A percentile compares a stretch with the other conserved stretches of the same genome.
These are phyloP conservation scores for Apaloderma vittatum DNA, from an alignment of 2,113 vertebrate genomes.

Conservation along the genomic window DNA sequence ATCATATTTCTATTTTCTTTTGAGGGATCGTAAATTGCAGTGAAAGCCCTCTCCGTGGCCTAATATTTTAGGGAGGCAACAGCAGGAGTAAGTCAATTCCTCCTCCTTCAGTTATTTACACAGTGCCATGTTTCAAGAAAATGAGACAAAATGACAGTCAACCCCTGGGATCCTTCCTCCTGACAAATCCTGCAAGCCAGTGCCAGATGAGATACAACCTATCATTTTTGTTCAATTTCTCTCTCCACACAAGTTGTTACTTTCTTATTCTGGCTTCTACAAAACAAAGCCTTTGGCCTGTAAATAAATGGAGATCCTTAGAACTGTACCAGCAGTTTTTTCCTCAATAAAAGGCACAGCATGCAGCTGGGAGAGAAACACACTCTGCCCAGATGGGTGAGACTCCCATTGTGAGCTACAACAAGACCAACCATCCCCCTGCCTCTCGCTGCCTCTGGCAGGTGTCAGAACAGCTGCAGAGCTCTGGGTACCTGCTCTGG, in stretches of 20 bases:
- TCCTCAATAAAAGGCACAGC: not conserved
- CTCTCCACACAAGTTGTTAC: not conserved
- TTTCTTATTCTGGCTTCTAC: not conserved
- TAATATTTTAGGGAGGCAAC: not conserved
- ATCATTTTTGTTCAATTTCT: not conserved
- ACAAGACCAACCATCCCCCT: fast-evolving
- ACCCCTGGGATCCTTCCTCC: not conserved
- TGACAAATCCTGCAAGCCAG: not conserved
- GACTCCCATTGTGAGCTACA: fast-evolving
- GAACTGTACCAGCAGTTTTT: not conserved
- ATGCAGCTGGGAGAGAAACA: not conserved
- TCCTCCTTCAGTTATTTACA: not conserved
- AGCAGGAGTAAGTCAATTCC: not conserved
- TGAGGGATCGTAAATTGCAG: not conserved
- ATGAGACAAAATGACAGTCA: not conserved
- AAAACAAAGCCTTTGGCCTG: not conserved
- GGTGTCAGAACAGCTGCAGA: not conserved
- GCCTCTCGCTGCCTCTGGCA: not conserved
- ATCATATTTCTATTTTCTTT: not conserved
- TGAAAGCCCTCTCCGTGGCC: not conserved
- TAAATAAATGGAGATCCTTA: not conserved
- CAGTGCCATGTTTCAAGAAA: not conserved
- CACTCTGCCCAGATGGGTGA: not conserved
- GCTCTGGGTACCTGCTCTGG: not conserved
- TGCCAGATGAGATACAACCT: not conserved